Conservation (phyloP, 2,113 vertebrate species). For the Antechinus stuartii region DNA sequence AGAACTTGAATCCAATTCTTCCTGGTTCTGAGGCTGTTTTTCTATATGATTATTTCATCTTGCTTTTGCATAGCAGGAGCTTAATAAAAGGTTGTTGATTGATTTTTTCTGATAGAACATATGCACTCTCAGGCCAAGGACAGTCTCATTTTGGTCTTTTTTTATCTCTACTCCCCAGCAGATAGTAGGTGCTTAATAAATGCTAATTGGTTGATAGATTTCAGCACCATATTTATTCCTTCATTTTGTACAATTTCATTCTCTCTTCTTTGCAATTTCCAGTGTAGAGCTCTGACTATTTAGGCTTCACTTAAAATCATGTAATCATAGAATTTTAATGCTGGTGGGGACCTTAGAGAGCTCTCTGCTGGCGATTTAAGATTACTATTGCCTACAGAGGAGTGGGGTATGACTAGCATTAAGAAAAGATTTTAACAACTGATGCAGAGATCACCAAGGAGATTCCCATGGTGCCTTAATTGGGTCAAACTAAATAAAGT, state of each 20-base stretch:
- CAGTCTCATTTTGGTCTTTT: background rate
- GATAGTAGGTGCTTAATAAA: background rate
- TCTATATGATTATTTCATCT: background rate
- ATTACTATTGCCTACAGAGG: background rate
- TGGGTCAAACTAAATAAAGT: conserved; percentile 7
- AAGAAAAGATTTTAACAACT: background rate
- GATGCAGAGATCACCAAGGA: background rate
- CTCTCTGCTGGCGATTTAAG: background rate
- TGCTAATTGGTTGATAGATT: background rate
- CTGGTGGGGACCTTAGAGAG: background rate
- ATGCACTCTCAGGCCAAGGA: background rate
- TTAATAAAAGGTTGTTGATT: background rate
- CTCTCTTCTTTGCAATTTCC: background rate
- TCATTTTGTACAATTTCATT: background rate
- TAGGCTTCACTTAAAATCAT: background rate
- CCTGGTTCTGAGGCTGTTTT: background rate
- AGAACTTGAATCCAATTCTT: background rate
- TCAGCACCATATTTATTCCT: background rate
- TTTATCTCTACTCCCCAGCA: background rate
- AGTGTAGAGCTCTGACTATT: background rate
- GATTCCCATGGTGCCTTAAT: background rate
- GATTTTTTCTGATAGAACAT: background rate
- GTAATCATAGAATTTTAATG: background rate
- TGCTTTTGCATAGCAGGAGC: background rate
- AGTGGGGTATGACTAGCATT: background rate